Percentiles rank a stretch among this genome's conserved stretches.
phyloP scores from a whole-genome alignment of 2,888 invertebrate species.

The Cryptosula pallasiana region DNA sequence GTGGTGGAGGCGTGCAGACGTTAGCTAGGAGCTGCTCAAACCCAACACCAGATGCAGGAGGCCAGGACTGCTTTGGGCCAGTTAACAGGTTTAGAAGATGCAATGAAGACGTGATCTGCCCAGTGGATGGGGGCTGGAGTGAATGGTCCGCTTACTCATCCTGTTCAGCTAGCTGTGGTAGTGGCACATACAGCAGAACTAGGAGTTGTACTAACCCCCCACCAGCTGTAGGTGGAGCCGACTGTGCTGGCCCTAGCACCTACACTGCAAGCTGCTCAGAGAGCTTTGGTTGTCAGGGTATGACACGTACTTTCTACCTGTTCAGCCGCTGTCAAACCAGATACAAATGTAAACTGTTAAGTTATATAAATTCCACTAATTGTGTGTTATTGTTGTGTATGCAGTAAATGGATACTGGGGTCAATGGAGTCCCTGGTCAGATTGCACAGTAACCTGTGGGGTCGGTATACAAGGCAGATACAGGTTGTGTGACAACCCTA shows the following conservation, averaged over 20 bases:
- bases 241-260: background rate
- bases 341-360: no score
- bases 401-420: conserved; percentile 63
- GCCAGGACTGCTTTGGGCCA: conserved; percentile 5
- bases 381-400: no score
- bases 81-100: background rate
- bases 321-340: no score
- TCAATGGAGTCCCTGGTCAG: conserved; percentile 77
- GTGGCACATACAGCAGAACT: conserved; percentile 64
- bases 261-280: background rate
- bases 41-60: background rate
- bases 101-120: conserved; percentile 21
- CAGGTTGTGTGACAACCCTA: conserved; percentile 80
- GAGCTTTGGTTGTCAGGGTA: conserved; percentile 1
- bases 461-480: conserved; percentile 76
- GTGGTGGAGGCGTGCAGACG: conserved; percentile 69
- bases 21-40: conserved; percentile 1
- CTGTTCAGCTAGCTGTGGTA: conserved; percentile 67
- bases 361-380: no score
- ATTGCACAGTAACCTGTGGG: conserved; percentile 67
- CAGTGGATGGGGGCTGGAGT: conserved; percentile 63
- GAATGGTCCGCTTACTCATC: conserved; percentile 79
- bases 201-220: background rate
- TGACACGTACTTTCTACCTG: no score
- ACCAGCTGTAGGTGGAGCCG: background rate